A percentile compares a stretch with the other conserved stretches of the same genome.
phyloP scores from a whole-genome alignment of 2,113 vertebrate genomes.

The Xenus cinereus region DNA sequence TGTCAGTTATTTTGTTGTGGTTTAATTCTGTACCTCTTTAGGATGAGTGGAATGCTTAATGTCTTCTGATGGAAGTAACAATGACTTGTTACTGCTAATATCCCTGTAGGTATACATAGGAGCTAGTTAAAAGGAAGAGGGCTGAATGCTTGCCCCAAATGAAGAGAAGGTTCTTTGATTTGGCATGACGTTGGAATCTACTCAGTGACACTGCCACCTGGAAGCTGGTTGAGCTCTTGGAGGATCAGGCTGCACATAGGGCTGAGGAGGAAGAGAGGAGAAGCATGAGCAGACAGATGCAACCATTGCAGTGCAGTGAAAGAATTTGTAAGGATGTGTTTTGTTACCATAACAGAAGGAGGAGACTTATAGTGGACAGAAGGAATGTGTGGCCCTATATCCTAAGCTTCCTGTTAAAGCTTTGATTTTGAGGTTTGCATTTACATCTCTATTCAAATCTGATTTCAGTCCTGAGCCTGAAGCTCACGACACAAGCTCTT shows the following conservation, averaged over 20 bases:
- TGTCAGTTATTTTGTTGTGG: neutral
- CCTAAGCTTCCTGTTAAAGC: neutral
- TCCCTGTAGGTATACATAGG: too few relatives aligned
- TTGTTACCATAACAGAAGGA: neutral
- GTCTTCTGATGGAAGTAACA: neutral
- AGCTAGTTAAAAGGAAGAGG: neutral
- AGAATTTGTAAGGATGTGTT: neutral
- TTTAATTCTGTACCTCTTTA: neutral
- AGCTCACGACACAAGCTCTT: neutral
- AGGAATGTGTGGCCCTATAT: neutral
- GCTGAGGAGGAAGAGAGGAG: neutral
- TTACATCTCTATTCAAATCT: conserved; percentile 2
- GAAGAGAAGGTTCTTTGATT: neutral
- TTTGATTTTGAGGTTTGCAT: conserved; percentile 8
- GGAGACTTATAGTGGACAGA: neutral
- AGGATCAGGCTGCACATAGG: neutral
- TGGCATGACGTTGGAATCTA: neutral
- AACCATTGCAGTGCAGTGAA: neutral
- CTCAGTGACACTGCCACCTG: neutral
- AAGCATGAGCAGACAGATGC: neutral
- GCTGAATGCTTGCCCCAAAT: neutral
- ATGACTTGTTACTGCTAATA: neutral
- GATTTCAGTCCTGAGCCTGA: neutral
- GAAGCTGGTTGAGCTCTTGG: neutral
- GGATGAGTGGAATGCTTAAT: neutral